Evolutionary conservation across 2,888 invertebrate species (phyloP).

Genomic region (Lutraria lutraria): DNA sequence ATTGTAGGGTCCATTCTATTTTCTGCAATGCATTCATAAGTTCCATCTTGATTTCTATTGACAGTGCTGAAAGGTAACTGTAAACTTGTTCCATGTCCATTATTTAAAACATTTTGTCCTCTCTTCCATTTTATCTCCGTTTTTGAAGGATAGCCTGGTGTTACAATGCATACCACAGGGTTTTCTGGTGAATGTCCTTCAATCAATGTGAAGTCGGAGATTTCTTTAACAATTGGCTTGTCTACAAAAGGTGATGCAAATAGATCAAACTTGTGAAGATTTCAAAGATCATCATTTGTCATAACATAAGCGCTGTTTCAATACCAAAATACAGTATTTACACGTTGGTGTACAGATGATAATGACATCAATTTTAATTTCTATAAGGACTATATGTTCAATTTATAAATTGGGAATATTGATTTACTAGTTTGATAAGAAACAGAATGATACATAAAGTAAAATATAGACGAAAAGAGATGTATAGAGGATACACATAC

Average conservation of each 20-base stretch:
- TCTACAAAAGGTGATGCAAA: neutral
- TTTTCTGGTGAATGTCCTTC: neutral
- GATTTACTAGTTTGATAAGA: too few species aligned
- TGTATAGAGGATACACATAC: too few species aligned
- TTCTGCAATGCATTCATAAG: neutral
- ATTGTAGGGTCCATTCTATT: neutral
- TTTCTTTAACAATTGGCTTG: neutral
- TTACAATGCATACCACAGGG: neutral
- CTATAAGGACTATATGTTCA: too few species aligned
- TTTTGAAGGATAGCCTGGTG: neutral
- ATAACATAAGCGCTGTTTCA: too few species aligned
- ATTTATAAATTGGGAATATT: too few species aligned
- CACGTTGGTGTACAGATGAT: too few species aligned
- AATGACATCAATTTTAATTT: too few species aligned
- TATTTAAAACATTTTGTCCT: too few species aligned
- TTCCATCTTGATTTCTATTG: neutral
- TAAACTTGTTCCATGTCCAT: neutral
- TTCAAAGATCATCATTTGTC: too few species aligned
- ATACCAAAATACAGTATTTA: too few species aligned
- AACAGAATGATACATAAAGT: too few species aligned
- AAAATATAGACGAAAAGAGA: too few species aligned
- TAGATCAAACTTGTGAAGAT: neutral
- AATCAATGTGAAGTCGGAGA: neutral
- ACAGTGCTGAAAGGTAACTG: neutral
- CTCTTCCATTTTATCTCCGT: neutral